phyloP scores from a whole-genome alignment of 2,797 vertebrate species.

The Danio choprae region DNA sequence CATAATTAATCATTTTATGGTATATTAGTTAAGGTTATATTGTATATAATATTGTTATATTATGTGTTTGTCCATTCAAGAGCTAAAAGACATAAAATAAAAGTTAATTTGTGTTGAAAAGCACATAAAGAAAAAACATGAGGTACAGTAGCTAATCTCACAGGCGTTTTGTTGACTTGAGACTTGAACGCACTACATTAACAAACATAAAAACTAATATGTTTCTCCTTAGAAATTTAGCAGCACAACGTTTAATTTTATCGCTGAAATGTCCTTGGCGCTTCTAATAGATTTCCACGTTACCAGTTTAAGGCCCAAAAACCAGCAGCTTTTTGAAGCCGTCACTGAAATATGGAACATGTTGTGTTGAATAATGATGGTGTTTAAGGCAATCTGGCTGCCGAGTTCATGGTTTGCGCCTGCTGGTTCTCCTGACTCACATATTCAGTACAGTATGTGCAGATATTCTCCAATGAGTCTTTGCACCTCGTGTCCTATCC shows the following conservation, averaged over 20 bases:
- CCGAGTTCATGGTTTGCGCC: constrained; percentile 1
- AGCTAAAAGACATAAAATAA: too few species aligned
- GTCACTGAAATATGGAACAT: constrained; percentile 66
- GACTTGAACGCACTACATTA: constrained; percentile 12
- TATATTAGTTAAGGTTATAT: too few species aligned
- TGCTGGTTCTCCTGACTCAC: constrained; percentile 23
- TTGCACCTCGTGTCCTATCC: constrained; percentile 22
- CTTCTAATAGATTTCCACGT: constrained; percentile 65
- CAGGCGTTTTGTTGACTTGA: background rate
- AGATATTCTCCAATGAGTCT: background rate
- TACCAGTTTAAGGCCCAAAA: constrained; percentile 45
- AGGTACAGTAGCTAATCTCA: too few species aligned
- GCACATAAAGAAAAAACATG: too few species aligned
- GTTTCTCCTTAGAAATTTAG: constrained; percentile 48
- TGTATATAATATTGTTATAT: too few species aligned
- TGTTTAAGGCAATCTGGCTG: constrained; percentile 1
- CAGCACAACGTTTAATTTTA: constrained; percentile 62
- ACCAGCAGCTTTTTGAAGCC: constrained; percentile 57
- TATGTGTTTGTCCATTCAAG: too few species aligned
- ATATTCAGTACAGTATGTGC: background rate
- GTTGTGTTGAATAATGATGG: constrained; percentile 55
- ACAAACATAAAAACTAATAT: constrained; percentile 33
- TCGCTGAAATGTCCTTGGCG: constrained; percentile 70
- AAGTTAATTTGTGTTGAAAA: too few species aligned
- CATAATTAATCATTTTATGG: too few species aligned